phyloP scores from a whole-genome alignment of 2,113 vertebrate species.

The Dipodomys stephensi region DNA sequence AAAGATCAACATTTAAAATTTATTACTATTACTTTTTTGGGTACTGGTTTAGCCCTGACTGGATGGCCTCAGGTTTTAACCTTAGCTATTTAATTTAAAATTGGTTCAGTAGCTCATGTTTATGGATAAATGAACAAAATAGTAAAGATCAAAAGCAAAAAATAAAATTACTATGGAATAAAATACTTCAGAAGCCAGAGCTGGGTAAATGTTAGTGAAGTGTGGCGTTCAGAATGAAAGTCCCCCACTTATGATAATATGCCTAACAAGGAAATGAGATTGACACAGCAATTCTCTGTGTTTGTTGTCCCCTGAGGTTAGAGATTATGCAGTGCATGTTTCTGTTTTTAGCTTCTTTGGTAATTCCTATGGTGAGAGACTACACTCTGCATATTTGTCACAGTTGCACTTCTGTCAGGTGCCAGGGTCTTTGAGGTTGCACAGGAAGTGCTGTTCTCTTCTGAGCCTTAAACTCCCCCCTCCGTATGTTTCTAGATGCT shows the following conservation, averaged over 20 bases:
- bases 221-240: slow-evolving; percentile 84
- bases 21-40: slow-evolving; percentile 46
- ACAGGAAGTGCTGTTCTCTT: slow-evolving; percentile 66
- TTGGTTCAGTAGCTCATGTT: slow-evolving; percentile 86
- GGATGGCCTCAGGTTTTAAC: slow-evolving; percentile 85
- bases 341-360: slow-evolving; percentile 89
- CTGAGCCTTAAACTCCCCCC: slow-evolving; percentile 44
- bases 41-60: slow-evolving; percentile 72
- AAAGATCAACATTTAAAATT: slow-evolving; percentile 9
- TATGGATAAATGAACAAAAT: slow-evolving; percentile 88
- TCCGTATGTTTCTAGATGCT: background rate
- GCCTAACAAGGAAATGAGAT: slow-evolving; percentile 89
- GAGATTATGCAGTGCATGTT: slow-evolving; percentile 86
- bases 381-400: slow-evolving; percentile 86
- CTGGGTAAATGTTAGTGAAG: slow-evolving; percentile 84
- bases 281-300: slow-evolving; percentile 87
- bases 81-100: slow-evolving; percentile 85
- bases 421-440: slow-evolving; percentile 81
- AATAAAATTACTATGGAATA: slow-evolving; percentile 84
- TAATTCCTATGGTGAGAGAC: slow-evolving; percentile 88
- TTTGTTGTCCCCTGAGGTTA: slow-evolving; percentile 87
- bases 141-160: slow-evolving; percentile 87
- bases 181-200: slow-evolving; percentile 85
- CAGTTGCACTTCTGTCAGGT: slow-evolving; percentile 83
- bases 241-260: slow-evolving; percentile 85